Percentiles rank a stretch among this genome's conserved stretches.
phyloP scores from a whole-genome alignment of 2,888 invertebrate genomes.

The Leucophenga maculata region DNA sequence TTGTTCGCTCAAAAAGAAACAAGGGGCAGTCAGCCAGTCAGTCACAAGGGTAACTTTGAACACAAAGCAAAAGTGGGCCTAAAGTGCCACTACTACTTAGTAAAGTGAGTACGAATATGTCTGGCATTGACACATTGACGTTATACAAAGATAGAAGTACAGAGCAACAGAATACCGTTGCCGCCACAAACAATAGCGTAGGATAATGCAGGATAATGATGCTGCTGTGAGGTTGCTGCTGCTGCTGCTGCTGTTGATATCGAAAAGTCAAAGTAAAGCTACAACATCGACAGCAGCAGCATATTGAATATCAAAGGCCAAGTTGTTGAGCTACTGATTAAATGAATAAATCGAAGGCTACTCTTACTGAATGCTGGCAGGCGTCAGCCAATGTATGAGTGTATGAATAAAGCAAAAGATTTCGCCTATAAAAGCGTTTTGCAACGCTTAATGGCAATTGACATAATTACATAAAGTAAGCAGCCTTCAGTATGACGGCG shows the following conservation, averaged over 20 bases:
- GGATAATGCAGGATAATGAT: conserved; percentile 47
- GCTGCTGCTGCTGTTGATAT: conserved; percentile 4
- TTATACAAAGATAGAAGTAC: conserved; percentile 14
- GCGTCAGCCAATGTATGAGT: conserved; percentile 40
- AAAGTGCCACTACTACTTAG: conserved; percentile 60
- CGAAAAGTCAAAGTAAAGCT: conserved; percentile 37
- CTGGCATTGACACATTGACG: conserved; percentile 53
- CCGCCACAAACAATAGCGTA: conserved; percentile 38
- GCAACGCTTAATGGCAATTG: conserved; percentile 56
- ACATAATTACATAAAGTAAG: conserved; percentile 67
- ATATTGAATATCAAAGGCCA: conserved; percentile 56
- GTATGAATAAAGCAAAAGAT: conserved; percentile 10
- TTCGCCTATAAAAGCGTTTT: conserved; percentile 20
- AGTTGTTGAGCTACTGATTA: neutral
- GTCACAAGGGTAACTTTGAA: neutral
- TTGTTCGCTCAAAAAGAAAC: conserved; percentile 2
- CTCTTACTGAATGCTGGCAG: neutral
- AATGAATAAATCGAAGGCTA: conserved; percentile 8
- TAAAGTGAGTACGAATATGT: conserved; percentile 34
- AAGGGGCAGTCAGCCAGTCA: neutral
- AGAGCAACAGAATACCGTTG: conserved; percentile 37
- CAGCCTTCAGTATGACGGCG: conserved; percentile 23
- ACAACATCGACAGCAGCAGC: conserved; percentile 31
- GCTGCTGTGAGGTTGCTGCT: conserved; percentile 8
- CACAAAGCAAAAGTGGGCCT: conserved; percentile 3